phyloP scores from a whole-genome alignment of 53 echinoderm and acorn worm species.

The Crossaster papposus region DNA sequence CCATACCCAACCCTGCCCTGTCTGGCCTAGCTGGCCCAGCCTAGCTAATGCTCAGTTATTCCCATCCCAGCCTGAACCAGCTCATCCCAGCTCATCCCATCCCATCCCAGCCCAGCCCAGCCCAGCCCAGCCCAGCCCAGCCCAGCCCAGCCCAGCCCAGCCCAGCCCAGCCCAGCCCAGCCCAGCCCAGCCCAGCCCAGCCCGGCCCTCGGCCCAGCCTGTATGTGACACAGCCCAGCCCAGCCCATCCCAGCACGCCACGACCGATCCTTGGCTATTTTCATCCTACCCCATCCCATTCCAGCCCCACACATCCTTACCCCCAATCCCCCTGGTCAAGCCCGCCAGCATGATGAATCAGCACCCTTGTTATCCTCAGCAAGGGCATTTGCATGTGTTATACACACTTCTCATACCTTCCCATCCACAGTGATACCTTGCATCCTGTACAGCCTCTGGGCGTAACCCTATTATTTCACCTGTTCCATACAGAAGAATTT shows the following conservation, averaged over 20 bases:
- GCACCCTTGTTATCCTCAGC: background rate
- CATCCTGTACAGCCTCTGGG: slow-evolving; percentile 38
- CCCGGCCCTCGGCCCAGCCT: background rate
- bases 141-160: background rate
- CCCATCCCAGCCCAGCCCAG: background rate
- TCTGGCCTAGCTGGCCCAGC: background rate
- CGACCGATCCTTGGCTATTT: background rate
- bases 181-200: background rate
- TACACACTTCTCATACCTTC: slow-evolving; percentile 23
- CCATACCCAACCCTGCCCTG: background rate
- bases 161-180: background rate
- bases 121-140: background rate
- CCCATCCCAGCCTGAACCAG: background rate
- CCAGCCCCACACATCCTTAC: background rate
- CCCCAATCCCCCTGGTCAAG: background rate
- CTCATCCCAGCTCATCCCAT: background rate
- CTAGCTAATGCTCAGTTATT: background rate
- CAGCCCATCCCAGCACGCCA: background rate
- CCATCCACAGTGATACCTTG: slow-evolving; percentile 21
- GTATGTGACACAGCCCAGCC: background rate
- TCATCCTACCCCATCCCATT: background rate
- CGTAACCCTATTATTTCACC: slow-evolving; percentile 58
- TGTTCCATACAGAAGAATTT: slow-evolving; percentile 43
- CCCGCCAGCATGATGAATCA: slow-evolving; percentile 20
- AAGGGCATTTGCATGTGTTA: slow-evolving; percentile 24